These are phyloP conservation scores for Thumatha senex DNA, from an alignment of 2,888 invertebrate genomes.

Conservation along the genomic window DNA sequence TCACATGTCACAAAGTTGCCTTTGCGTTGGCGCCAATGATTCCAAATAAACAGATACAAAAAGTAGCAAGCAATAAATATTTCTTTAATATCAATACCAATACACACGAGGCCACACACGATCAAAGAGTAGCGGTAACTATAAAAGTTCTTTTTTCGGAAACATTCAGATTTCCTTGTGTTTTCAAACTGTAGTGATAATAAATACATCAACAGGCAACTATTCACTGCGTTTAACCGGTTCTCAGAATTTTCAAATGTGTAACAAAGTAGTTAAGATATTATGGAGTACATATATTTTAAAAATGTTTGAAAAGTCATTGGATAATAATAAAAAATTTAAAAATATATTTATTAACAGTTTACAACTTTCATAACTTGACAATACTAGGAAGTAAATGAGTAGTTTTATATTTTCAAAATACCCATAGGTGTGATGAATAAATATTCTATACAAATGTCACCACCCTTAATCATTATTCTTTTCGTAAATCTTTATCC, in stretches of 20 bases:
- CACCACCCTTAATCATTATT: too few relatives aligned
- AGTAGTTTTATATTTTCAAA: too few relatives aligned
- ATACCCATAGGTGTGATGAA: too few relatives aligned
- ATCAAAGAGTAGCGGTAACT: slow-evolving; percentile 64
- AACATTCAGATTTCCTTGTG: slow-evolving; percentile 64
- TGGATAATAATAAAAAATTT: too few relatives aligned
- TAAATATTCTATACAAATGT: too few relatives aligned
- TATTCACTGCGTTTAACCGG: slow-evolving; percentile 58
- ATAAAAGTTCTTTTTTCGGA: slow-evolving; percentile 71
- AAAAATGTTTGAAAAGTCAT: too few relatives aligned
- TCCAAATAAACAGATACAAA: slow-evolving; percentile 21
- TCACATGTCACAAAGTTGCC: neutral
- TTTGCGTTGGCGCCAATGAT: too few relatives aligned
- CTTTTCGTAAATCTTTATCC: too few relatives aligned
- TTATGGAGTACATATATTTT: too few relatives aligned
- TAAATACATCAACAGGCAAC: slow-evolving; percentile 73
- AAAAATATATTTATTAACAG: too few relatives aligned
- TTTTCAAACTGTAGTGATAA: slow-evolving; percentile 65
- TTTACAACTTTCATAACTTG: too few relatives aligned
- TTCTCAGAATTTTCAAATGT: slow-evolving; percentile 59
- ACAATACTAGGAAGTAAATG: too few relatives aligned
- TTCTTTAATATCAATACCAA: slow-evolving; percentile 40
- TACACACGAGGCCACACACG: slow-evolving; percentile 69
- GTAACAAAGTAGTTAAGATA: slow-evolving; percentile 38
- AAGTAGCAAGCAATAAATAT: slow-evolving; percentile 31